A percentile compares a stretch with the other conserved stretches of the same genome.
Evolutionary conservation across 2,113 vertebrate genomes (phyloP).

Genomic region (Chionomys nivalis): DNA sequence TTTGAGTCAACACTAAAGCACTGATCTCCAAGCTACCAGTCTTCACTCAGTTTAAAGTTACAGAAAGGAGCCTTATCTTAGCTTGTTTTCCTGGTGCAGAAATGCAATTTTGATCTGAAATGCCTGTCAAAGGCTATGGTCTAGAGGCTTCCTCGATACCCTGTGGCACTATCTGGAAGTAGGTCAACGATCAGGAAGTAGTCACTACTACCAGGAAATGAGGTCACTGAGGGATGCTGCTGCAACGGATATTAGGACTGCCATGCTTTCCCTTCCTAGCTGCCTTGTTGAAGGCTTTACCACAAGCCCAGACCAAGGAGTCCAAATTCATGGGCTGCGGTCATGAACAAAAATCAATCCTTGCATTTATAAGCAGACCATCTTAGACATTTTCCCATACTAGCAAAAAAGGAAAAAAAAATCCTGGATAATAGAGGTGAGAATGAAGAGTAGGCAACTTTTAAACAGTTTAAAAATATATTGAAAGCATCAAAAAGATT

Average conservation of each 20-base stretch:
- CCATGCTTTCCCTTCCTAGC: not conserved
- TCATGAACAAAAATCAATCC: not conserved
- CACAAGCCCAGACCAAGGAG: not conserved
- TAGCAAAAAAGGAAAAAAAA: not conserved
- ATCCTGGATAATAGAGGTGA: not conserved
- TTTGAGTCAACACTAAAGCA: slow-evolving; percentile 4
- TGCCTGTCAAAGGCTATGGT: not conserved
- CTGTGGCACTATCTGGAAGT: not conserved
- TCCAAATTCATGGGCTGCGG: not conserved
- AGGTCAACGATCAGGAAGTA: not conserved
- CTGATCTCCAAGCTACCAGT: not conserved
- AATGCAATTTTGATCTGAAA: not conserved
- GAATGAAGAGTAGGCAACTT: not conserved
- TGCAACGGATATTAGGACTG: not conserved
- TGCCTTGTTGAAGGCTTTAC: not conserved
- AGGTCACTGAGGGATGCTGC: not conserved
- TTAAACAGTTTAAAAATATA: slow-evolving; percentile 14
- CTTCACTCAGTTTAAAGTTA: slow-evolving; percentile 13
- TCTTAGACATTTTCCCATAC: not conserved
- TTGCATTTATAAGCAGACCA: not conserved
- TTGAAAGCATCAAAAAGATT: slow-evolving; percentile 6
- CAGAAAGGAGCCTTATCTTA: slow-evolving; percentile 19
- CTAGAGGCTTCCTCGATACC: not conserved
- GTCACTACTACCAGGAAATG: not conserved
- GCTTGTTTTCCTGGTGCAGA: not conserved